Conservation (phyloP, 2,113 vertebrate genomes). For the Calcarius ornatus region DNA sequence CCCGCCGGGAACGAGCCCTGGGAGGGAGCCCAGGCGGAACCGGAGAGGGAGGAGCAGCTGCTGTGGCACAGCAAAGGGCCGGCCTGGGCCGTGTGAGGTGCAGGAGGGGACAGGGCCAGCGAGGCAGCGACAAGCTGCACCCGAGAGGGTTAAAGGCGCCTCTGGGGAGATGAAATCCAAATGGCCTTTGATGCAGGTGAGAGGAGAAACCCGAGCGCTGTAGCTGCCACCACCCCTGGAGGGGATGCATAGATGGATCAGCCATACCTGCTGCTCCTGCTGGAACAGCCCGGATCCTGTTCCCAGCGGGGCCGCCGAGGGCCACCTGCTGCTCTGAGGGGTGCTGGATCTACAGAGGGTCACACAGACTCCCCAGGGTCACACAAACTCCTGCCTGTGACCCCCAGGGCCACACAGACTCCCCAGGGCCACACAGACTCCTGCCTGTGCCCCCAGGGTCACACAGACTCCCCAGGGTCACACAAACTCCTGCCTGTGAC, state of each 20-base stretch:
- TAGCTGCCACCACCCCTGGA: not conserved
- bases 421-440: accelerated
- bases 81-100: not conserved
- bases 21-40: accelerated
- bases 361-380: no score
- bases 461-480: no score
- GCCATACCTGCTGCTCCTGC: not conserved
- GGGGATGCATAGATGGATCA: slow-evolving; percentile 24
- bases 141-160: slow-evolving; percentile 25
- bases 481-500: not conserved
- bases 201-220: slow-evolving; percentile 16
- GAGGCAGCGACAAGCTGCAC: not conserved
- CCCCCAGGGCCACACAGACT: not conserved
- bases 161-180: slow-evolving; percentile 2
- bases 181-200: slow-evolving; percentile 45
- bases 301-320: accelerated
- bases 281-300: not conserved
- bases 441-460: not conserved
- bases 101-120: not conserved
- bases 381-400: not conserved
- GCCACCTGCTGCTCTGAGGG: not conserved
- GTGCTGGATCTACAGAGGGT: not conserved
- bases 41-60: not conserved
- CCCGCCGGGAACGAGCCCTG: not conserved
- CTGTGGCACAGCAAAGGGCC: not conserved